A percentile compares a stretch with the other conserved stretches of the same genome.
Evolutionary conservation across 2,113 vertebrate species (phyloP).

Genomic region (sheep (Ovis aries)): DNA sequence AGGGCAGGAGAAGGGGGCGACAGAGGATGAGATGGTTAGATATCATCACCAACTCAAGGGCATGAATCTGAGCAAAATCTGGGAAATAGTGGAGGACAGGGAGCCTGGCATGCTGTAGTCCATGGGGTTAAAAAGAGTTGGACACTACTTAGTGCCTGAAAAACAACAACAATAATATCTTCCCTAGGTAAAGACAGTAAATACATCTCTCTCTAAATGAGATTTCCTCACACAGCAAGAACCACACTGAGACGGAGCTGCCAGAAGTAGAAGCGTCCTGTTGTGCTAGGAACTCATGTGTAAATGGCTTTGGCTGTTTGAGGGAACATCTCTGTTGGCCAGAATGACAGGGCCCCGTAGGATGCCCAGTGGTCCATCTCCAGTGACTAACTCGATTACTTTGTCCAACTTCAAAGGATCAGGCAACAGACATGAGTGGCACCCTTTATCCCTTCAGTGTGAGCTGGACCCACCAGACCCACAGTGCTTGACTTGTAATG

Average conservation of each 20-base stretch:
- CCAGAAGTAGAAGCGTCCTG: constrained; percentile 20
- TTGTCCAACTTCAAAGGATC: constrained; percentile 52
- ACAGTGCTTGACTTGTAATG: constrained; percentile 39
- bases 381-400: constrained; percentile 7
- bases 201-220: background rate
- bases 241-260: background rate
- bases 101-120: background rate
- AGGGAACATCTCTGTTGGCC: constrained; percentile 40
- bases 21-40: background rate
- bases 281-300: background rate
- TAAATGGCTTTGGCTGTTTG: constrained; percentile 48
- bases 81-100: background rate
- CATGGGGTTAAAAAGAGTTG: background rate
- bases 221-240: background rate
- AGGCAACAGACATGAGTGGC: constrained; percentile 45
- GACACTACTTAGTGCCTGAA: background rate
- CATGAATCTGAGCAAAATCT: background rate
- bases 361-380: background rate
- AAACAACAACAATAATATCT: background rate
- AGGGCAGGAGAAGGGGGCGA: background rate
- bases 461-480: constrained; percentile 34
- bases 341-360: constrained; percentile 1
- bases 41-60: background rate
- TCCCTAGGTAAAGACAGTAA: background rate
- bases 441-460: constrained; percentile 14